Base-by-base conservation (phyloP, 2,797 vertebrate species). In the Nothura maculosa region DNA sequence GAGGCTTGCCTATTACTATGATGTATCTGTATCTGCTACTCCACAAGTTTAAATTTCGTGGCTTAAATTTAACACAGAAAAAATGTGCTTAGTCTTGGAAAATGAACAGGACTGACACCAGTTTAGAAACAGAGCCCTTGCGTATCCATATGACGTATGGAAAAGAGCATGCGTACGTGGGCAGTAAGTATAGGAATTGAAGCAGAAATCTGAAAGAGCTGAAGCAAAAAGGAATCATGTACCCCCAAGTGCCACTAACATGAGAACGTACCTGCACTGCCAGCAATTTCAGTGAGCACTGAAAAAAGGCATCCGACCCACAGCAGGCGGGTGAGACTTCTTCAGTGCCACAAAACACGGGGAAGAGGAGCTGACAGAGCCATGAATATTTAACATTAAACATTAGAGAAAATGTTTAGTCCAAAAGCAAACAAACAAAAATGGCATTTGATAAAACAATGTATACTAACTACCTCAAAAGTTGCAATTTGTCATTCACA, bases 101-200 rank as follows among this genome's bases (percentile, higher is more conserved):
- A 92, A 73, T 58, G 48, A 91, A 42, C 4, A 40, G 72, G 34
- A 81, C 36, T 47, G 32, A 57, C 4, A 45, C 8, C 40, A 19
- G 18, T 60, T 79, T 62, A 55, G 76, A 87, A 92, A 6, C 11
- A 1, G 8, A 67, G 50, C 57, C 42, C 76, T 69, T 74, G 10
- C 50, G 8, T 52, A 36, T 66, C 54, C 67, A 68, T 21, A 38
- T 47, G 84, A 54, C 36, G 70, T 55, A 54, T 19, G 7, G 54
- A 79, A 85, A 94, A 69, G 32, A 40, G 48, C 20, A 28, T 28
- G 21, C 4, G 9, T 28, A 50, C 16, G 11, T 10, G 45, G 27
- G 9, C 17, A 36, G 54, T 55, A 90, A 90, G 87, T 85, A 83
- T 19, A 62, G 82, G 64, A 87, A 90, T 66, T 45, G 85, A 83